These are phyloP conservation scores for Yponomeuta evonymella DNA, from an alignment of 2,888 invertebrate species.

Conservation along the genomic window DNA sequence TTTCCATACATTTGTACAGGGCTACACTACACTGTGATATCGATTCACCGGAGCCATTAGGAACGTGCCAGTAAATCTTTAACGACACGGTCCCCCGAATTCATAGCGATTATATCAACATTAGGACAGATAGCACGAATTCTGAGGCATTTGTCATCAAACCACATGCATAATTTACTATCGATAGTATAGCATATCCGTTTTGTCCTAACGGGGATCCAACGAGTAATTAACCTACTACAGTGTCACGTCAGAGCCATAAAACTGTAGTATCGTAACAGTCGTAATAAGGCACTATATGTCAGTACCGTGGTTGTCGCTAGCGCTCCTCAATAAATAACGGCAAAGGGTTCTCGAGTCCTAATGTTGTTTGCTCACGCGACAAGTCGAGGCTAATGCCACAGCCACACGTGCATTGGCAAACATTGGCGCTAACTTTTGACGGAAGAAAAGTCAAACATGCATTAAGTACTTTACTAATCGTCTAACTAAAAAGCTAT, in stretches of 20 bases:
- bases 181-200: background rate
- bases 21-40: background rate
- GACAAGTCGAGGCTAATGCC: constrained; percentile 20
- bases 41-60: background rate
- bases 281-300: background rate
- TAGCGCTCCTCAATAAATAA: constrained; percentile 58
- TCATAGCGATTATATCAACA: constrained; percentile 42
- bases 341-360: constrained; percentile 60
- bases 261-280: background rate
- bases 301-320: constrained; percentile 17
- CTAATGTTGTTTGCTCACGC: constrained; percentile 64
- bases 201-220: background rate
- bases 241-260: background rate
- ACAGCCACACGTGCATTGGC: constrained; percentile 22
- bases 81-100: constrained; percentile 53
- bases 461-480: background rate
- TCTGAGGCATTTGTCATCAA: background rate
- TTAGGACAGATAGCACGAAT: constrained; percentile 4
- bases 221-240: background rate
- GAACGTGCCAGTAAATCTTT: constrained; percentile 53
- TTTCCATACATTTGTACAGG: background rate
- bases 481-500: too few species aligned
- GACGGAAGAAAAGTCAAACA: background rate
- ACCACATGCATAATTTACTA: background rate
- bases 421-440: background rate